Evolutionary conservation across 1,140 invertebrate species (phyloP), one percentile per base, ranked within the genome.

Genomic region (Zelostemma sp.): DNA sequence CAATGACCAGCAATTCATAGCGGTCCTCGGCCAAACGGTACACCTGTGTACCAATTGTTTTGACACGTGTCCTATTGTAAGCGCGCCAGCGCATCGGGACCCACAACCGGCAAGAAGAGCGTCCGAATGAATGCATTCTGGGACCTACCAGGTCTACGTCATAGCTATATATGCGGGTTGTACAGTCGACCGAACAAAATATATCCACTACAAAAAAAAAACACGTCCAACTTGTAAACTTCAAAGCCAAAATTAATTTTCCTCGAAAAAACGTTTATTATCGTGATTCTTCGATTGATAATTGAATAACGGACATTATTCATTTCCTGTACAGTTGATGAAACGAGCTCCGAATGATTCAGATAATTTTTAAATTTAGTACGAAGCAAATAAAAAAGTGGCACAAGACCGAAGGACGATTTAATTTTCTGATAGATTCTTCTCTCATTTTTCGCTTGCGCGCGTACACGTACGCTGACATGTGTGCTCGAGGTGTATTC

Each of bases 31-130:
- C 48, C 57, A 74, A 76, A 64, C 68, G 72, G 63, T 78, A 73
- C 80, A 82, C 80, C 78, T 81, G 79, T 78, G 76, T 74, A 67
- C 75, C 74, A 71, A 82, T 81, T 82, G 80, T 82, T 81, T 82
- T 80, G 80, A 79, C 78, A 80, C 80, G 76, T 80, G 80, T 75
- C 71, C 74, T 61, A 80, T 79, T 81, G 78, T 79, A 38, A 46
- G 56, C 72, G 47, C 41, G 19, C 47, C 47, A 43, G 43, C 18
- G 31, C 54, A 16, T 46, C 45, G 38, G 14, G 41, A 45, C 43
- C 38, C 8, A 46, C n/a, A 17, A 56, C 28, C 15, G 16, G 6
- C 45, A 55, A 56, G 68, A 60, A 47, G 62, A 60, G 48, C 50
- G 56, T 54, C 9, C 14, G 15, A 46, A 56, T 46, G 43, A 50